A percentile compares a stretch with the other conserved stretches of the same genome.
phyloP scores from a whole-genome alignment of 1,140 invertebrate genomes.

The Trachelipus rathkii region DNA sequence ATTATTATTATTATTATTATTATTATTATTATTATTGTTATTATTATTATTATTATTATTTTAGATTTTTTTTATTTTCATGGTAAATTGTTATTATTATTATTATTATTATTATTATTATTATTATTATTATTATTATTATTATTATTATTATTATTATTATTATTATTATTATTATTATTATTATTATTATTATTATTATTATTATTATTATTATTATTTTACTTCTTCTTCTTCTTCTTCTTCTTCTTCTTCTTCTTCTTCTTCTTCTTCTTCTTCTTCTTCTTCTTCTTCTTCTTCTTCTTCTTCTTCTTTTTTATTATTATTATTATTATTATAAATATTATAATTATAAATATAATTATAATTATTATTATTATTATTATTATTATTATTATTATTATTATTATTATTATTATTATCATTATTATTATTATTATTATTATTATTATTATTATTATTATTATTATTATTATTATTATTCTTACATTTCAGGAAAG shows the following conservation, averaged over 20 bases:
- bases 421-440: too few relatives aligned
- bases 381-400: not conserved
- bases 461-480: too few relatives aligned
- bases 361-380: not conserved
- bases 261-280: slow-evolving; percentile 2
- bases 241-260: slow-evolving; percentile 9
- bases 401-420: slow-evolving; percentile 11
- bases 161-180: not conserved
- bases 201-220: not conserved
- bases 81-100: too few relatives aligned
- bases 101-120: not conserved
- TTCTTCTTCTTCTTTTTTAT: slow-evolving; percentile 1
- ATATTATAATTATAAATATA: not conserved
- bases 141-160: not conserved
- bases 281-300: slow-evolving; percentile 4
- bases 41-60: too few relatives aligned
- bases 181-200: not conserved
- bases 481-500: too few relatives aligned
- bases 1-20: too few relatives aligned
- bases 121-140: not conserved
- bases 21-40: too few relatives aligned
- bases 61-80: too few relatives aligned
- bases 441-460: too few relatives aligned
- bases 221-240: not conserved
- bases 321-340: not conserved